Base-by-base conservation (phyloP, 30 jellyfish, hydroid and myxozoan genomes). In the Cassiopea andromeda region DNA sequence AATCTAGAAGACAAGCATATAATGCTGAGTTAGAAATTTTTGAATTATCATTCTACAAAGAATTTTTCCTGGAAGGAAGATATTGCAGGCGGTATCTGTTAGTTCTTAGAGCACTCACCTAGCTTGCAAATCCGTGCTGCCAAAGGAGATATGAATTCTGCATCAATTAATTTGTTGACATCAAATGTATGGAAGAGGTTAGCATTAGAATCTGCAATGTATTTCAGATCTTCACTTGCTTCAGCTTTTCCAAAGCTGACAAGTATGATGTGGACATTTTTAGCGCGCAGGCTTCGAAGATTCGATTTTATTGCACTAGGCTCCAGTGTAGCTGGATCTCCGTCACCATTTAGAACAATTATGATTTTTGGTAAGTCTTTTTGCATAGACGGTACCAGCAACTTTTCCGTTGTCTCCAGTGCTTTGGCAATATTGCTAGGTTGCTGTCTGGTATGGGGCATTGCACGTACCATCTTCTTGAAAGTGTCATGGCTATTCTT, bases 371-470 rank as follows among this genome's bases (percentile, higher is more conserved):
- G 94, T 7, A 88, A 81, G 73, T 77, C 87, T 3, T 80, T 66
- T 4, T 92, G 58, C 49, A 87, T 97, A 16, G 76, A 50, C 2
- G 82, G 91, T 10, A 88, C 27, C 85, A 88, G 73, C 44, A 64
- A 73, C 48, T 89, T 76, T 43, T 81, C 61, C 38, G 90, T 88
- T 6, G 85, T 85, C 44, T 87, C 74, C 14, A 93, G 90, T 1
- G 95, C 98, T 74, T 54, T 60, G 86, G 60, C 93, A 69, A 93
- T 69, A 57, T 89, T 78, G 49, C 96, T 84, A 58, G 92, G 80
- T 4, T 71, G 44, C 44, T 80, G 69, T 44, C 94, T 96, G 44
- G 80, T 83, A 64, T 78, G 91, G 15, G 94, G 91, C 83, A 93
- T 66, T 16, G 70, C 60, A 71, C 86, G 91, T 14, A 93, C 98